Conservation (phyloP, 2,113 vertebrate species). For the Ivindomyrus marchei region DNA sequence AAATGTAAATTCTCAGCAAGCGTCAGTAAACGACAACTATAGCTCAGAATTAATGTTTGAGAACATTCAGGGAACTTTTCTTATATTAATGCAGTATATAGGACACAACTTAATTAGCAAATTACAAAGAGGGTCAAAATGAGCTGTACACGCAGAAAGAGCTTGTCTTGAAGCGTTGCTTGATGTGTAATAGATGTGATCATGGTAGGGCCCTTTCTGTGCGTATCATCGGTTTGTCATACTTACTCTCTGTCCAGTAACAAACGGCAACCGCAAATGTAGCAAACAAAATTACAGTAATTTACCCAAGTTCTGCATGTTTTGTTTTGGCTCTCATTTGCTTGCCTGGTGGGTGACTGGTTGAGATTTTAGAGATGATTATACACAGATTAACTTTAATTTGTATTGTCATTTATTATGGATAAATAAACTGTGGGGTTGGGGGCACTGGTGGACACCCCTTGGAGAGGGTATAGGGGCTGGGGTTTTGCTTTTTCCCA, state of each 20-base stretch:
- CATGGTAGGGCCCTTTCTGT: neutral
- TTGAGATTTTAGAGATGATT: neutral
- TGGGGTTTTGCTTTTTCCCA: neutral
- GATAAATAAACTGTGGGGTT: neutral
- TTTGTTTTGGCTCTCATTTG: neutral
- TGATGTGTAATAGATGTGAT: neutral
- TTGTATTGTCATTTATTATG: neutral
- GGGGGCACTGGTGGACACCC: neutral
- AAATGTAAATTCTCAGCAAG: neutral
- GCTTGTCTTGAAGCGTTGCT: neutral
- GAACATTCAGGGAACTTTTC: neutral
- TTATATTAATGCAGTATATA: constrained; percentile 16
- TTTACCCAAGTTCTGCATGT: neutral
- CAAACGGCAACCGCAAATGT: neutral
- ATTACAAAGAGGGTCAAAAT: neutral
- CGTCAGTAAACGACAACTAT: neutral
- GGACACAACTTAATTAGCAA: constrained; percentile 19
- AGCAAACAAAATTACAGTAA: neutral
- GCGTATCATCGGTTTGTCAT: neutral
- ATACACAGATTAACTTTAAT: neutral
- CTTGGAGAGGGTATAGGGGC: neutral
- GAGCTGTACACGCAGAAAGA: neutral
- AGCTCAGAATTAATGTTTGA: neutral
- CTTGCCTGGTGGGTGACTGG: neutral
- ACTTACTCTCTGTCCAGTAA: neutral